phyloP scores from a whole-genome alignment of 2,888 invertebrate genomes.

The Apamea monoglypha region DNA sequence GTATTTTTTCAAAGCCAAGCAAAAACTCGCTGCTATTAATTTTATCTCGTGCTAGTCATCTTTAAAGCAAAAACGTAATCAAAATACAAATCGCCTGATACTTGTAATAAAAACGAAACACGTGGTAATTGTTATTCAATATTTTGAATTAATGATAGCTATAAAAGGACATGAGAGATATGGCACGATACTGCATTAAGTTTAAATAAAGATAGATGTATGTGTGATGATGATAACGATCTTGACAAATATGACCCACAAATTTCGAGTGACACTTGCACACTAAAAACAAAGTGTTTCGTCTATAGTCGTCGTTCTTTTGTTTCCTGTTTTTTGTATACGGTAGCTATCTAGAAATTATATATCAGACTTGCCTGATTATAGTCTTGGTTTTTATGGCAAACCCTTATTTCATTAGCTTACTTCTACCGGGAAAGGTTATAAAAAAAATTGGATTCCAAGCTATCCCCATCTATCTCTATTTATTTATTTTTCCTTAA shows the following conservation, averaged over 20 bases:
- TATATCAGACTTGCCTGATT: not conserved
- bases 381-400: not conserved
- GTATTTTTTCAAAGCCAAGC: conserved; percentile 33
- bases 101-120: conserved; percentile 52
- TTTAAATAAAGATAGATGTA: conserved; percentile 18
- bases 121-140: conserved; percentile 58
- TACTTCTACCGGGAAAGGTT: not conserved
- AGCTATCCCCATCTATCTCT: not conserved
- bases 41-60: conserved; percentile 61
- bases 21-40: conserved; percentile 65
- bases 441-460: not conserved
- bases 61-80: conserved; percentile 59
- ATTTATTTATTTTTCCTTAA: not conserved
- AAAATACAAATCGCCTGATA: conserved; percentile 50
- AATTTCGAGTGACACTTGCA: conserved; percentile 8
- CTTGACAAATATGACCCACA: conserved; percentile 6
- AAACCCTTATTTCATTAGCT: not conserved
- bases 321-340: not conserved
- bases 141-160: conserved; percentile 29
- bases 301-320: not conserved
- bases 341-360: not conserved
- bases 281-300: not conserved
- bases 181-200: conserved; percentile 7
- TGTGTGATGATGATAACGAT: conserved; percentile 7
- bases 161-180: conserved; percentile 9